Evolutionary conservation across 2,113 vertebrate species (phyloP), one percentile per base, ranked within the genome.

Genomic region (Phalacrocorax brasilianus): DNA sequence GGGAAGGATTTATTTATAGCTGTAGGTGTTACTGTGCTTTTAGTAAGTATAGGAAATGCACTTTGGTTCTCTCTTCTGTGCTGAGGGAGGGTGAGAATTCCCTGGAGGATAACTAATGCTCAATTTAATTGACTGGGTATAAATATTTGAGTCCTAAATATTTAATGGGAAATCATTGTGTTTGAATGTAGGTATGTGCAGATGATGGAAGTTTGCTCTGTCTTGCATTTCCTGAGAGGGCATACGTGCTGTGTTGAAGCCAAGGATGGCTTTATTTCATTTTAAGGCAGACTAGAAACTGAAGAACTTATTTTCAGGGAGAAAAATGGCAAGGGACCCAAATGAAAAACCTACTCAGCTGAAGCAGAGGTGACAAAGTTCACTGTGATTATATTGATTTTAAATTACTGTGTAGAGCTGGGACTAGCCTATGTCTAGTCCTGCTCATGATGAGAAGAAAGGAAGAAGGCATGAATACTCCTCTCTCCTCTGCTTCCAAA

Each of bases 311-410:
- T 85, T 96, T 93, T 94, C 63, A 90, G 73, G 44, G 35, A 88
- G 92, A 94, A 95, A 65, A 95, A 93, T 85, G 89, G 91, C 91
- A 95, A 91, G 93, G 85, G 88, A 95, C 85, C 71, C 4, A 1
- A 95, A 96, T 96, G 96, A 95, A 94, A 97, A 97, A 95, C 87
- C 87, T 92, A 92, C 96, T 95, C 89, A 73, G 87, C 87, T 97
- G 95, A 92, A 94, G 89, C 93, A 93, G 93, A 92, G 95, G 95
- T 96, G 97, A 88, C 95, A 83, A 95, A 97, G 96, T 97, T 97
- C 95, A 77, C 89, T 85, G 91, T 95, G 93, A 97, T 97, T 97
- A 95, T 94, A 97, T 96, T 95, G 96, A 97, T 97, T 97, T 97
- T 95, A 94, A 96, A 97, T 96, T 95, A 95, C 96, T 85, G 89